Evolutionary conservation across 92 coral and sea anemone genomes (phyloP), one percentile per base, ranked within the genome.

Genomic region (Epizoanthus ramosus): DNA sequence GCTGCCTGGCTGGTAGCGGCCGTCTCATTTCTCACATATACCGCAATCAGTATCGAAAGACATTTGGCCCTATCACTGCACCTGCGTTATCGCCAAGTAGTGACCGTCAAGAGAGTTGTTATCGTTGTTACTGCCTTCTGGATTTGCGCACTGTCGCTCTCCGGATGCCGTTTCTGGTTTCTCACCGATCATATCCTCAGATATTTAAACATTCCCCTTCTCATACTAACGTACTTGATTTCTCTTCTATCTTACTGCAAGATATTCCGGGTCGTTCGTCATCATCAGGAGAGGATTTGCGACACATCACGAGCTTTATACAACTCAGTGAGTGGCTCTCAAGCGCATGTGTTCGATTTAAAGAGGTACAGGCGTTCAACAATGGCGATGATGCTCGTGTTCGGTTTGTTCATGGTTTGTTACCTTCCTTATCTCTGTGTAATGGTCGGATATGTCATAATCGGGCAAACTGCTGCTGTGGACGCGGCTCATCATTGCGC

Each of bases 361-460:
- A 19, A 71, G 68, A 73, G 54, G 14, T 86, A 71, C 86, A 86
- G 80, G 73, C 74, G 75, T 37, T 80, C 89, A 21, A 80, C 89
- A 4, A 57, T 71, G 4, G 59, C 89, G 4, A 80, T 86, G 81
- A 69, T 86, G 17, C 15, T 70, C 63, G 81, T 86, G 12, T 84
- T 86, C 53, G 89, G 89, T 0, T 16, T 86, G 23, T 86, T 86
- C 52, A 72, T 83, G 58, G 45, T 45, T 0, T 86, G 82, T 24
- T 86, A 57, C 67, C 43, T 73, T 7, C 89, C 89, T 0, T 52
- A 68, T 28, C 57, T 86, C 25, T 63, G 89, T 24, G 89, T 86
- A 6, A 70, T 54, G 52, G 17, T 86, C 0, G 86, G 59, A 0
- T 80, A 80, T 16, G 76, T 63, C 19, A 16, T 53, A 28, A 19